Base-by-base conservation (phyloP, 2,113 vertebrate species). In the Tinamus guttatus region DNA sequence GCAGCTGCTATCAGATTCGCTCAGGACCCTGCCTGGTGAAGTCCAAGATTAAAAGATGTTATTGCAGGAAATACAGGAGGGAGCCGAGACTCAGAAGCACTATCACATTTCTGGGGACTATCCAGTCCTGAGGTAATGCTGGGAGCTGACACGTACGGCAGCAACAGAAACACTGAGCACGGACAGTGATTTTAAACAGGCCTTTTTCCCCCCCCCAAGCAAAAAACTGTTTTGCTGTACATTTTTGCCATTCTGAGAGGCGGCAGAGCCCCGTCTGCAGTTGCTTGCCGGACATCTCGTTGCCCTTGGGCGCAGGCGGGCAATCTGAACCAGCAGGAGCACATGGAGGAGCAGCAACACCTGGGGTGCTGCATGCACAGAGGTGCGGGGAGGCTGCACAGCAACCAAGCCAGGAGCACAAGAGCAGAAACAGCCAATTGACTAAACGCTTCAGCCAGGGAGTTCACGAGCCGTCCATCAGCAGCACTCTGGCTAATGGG, bases 161-260 rank as follows among this genome's bases (percentile, higher is more conserved):
- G 20, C 6, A 81, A 40, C 45, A 86, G 71, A 27, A 89, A 60
- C 41, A 63, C 24, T 24, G 68, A 70, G 27, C 34, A 27, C 17
- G n/a, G 65, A n/a, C 2, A 2, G 56, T n/a, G 70, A 91, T 76
- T 84, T 88, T 85, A 88, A 90, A n/a, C 43, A 81, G 77, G 56
- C 15, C n/a, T 2, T 34, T 67, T 36, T 43, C 43, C 43, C 43
- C 43, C 43, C 64, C 62, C 70, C 32, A n/a, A 30, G 7, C 5
- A 17, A 13, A 47, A 70, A 80, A 64, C 7, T 14, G 21, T 30
- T 59, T 40, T 68, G n/a, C 54, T 28, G 5, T 38, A 16, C 65
- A 13, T 36, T 85, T 81, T 45, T 68, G 45, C 62, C 60, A 38
- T 1, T 43, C 21, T 2, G 12, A 40, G 28, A 14, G 54, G 49